Evolutionary conservation across 1,140 invertebrate genomes (phyloP), one percentile per base, ranked within the genome.

Genomic region (Batillaria attramentaria): DNA sequence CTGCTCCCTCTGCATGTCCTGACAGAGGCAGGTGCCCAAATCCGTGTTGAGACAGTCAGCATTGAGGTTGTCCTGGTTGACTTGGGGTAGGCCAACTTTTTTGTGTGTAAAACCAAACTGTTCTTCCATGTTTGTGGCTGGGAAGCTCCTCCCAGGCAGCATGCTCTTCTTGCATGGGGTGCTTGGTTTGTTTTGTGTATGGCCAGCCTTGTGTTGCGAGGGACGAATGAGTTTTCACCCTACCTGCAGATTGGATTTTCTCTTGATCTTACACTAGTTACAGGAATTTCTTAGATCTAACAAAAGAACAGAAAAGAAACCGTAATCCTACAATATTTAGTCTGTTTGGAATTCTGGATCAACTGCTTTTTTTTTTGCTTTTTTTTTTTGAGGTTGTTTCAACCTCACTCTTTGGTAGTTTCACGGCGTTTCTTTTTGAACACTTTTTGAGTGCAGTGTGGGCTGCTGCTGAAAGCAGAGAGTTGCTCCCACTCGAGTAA

Each of bases 131-230:
- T 70, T 28, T 39, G n/a, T 70, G 68, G 68, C 68, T 42, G 68
- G 68, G 68, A 39, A n/a, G 18, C 20, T 60, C 57, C 68, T 70
- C 37, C 68, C 39, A 70, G 24, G 41, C 57, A 62, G 57, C 68
- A 70, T 70, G 68, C 39, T 70, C 68, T 70, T 70, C 37, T 70
- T 70, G 68, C 68, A 70, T 70, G 68, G 68, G 68, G 68, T 70
- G 68, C 35, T 70, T 70, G 68, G 37, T 70, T 41, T 42, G 68
- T n/a, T 70, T n/a, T 70, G 24, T 70, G n/a, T 33, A 42, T 37
- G 37, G 57, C 57, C 57, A 60, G 24, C 57, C 31, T 60, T 28
- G 31, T 60, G 57, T 60, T 28, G 31, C 31, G 57, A n/a, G 4
- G 57, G 57, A 60, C 31, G 57, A 60, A 60, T 60, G 31, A 60